Evolutionary conservation across 2,113 vertebrate species (phyloP), one percentile per base, ranked within the genome.

Genomic region (Microcebus tavaratra): DNA sequence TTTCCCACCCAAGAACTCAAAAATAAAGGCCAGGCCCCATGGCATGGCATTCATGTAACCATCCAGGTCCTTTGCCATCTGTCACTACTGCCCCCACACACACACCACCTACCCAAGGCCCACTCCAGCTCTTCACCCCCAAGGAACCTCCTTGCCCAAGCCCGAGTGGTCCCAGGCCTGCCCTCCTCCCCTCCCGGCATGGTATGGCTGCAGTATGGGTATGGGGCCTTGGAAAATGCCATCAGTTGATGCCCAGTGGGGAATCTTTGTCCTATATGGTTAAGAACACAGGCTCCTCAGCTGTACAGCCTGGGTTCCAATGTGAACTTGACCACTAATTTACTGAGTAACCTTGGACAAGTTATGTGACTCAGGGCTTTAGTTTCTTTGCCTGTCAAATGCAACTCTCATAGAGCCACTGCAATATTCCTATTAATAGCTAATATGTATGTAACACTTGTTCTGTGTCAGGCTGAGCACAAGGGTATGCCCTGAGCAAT

Each of bases 81-180:
- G 12, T 83, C 50, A 55, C 13, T 34, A 17, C 73, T 50, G 36
- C 57, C 34, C 55, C 15, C 42, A 70, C 36, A 36, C 36, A 36
- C 50, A 42, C 23, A 6, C 34, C 23, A 2, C 59, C 48, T 45
- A 8, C 45, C 78, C 18, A 50, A 55, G 48, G 63, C 78, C 61
- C 15, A 2, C 45, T 34, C 61, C 20, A 68, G 4, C 75, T 48
- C 15, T 27, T 42, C 36, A 7, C 13, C 27, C 53, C 68, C 5
- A 29, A 45, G 59, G 50, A 55, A 27, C 34, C 34, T 83, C 83
- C 20, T 39, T 3, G 3, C 23, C 39, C 25, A 39, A 18, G 50
- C 21, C 55, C 42, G 53, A 15, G 70, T 1, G 2, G 31, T 34
- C 0, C 0, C 31, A n/a, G 18, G 7, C 21, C 53, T 59, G 31